A percentile compares a stretch with the other conserved stretches of the same genome.
phyloP scores from a whole-genome alignment of 2,888 invertebrate species.

The Byasa hedistus region DNA sequence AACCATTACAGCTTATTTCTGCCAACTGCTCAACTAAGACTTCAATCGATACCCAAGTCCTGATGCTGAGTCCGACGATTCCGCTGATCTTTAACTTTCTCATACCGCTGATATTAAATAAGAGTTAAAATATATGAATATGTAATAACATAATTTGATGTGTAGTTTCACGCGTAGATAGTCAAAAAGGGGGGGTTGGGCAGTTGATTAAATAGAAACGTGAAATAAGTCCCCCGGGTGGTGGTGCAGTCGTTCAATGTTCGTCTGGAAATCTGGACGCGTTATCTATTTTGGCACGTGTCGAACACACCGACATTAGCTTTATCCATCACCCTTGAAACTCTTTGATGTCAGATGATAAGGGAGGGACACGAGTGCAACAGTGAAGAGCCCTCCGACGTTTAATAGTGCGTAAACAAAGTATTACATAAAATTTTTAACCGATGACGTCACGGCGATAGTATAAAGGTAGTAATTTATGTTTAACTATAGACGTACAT shows the following conservation, averaged over 20 bases:
- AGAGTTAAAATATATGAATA: too few relatives aligned
- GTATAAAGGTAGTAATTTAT: too few relatives aligned
- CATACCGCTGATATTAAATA: too few relatives aligned
- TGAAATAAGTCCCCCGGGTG: slow-evolving; percentile 49
- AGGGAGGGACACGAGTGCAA: slow-evolving; percentile 44
- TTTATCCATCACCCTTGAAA: slow-evolving; percentile 69
- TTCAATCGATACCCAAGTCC: too few relatives aligned
- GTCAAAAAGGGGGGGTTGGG: slow-evolving; percentile 8
- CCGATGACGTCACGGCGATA: not conserved
- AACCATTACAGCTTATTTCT: too few relatives aligned
- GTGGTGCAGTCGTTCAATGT: slow-evolving; percentile 53
- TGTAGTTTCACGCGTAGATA: slow-evolving; percentile 9
- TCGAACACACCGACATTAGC: slow-evolving; percentile 54
- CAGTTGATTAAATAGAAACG: slow-evolving; percentile 30
- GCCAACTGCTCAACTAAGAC: too few relatives aligned
- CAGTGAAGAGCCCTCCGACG: slow-evolving; percentile 38
- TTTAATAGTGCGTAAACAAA: slow-evolving; percentile 31
- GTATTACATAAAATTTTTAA: slow-evolving; percentile 14
- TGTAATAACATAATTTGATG: slow-evolving; percentile 9
- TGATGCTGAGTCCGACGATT: too few relatives aligned
- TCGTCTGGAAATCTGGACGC: slow-evolving; percentile 42
- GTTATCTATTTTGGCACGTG: slow-evolving; percentile 65
- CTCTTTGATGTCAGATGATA: slow-evolving; percentile 66
- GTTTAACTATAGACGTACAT: too few relatives aligned
- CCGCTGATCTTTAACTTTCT: too few relatives aligned